Evolutionary conservation across 2,888 invertebrate genomes (phyloP).

Genomic region (Sussaba pulchella): DNA sequence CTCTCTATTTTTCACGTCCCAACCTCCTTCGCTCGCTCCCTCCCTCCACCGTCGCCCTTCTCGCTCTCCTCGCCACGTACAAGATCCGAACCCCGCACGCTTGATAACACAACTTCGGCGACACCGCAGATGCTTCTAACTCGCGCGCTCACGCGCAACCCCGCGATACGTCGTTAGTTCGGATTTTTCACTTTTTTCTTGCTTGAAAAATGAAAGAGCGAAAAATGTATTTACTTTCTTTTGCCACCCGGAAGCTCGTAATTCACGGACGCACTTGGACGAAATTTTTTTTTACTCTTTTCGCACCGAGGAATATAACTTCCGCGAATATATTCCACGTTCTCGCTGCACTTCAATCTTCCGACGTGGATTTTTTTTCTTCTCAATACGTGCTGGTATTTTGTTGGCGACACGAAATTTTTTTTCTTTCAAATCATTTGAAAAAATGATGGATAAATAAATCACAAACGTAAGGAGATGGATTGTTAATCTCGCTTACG

Average conservation of each 20-base stretch:
- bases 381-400: too few relatives aligned
- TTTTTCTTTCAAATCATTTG: too few relatives aligned
- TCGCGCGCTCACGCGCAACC: constrained; percentile 21
- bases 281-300: not conserved
- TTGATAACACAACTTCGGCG: constrained; percentile 21
- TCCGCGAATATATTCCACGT: too few relatives aligned
- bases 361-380: not conserved
- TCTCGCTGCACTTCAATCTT: too few relatives aligned
- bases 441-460: too few relatives aligned
- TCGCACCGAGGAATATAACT: too few relatives aligned
- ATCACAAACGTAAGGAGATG: constrained; percentile 1
- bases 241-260: too few relatives aligned
- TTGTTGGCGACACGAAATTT: too few relatives aligned
- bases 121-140: constrained; percentile 19
- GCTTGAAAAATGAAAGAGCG: too few relatives aligned
- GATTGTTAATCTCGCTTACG: not conserved
- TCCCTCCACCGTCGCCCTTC: constrained; percentile 48
- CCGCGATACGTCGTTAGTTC: not conserved
- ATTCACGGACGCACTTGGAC: not conserved
- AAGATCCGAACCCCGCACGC: not conserved
- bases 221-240: too few relatives aligned
- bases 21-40: constrained; percentile 56
- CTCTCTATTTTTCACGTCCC: constrained; percentile 47
- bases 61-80: constrained; percentile 31
- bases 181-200: not conserved